Conservation (phyloP, 2,888 invertebrate species). For the Ormyrus nitidulus region DNA sequence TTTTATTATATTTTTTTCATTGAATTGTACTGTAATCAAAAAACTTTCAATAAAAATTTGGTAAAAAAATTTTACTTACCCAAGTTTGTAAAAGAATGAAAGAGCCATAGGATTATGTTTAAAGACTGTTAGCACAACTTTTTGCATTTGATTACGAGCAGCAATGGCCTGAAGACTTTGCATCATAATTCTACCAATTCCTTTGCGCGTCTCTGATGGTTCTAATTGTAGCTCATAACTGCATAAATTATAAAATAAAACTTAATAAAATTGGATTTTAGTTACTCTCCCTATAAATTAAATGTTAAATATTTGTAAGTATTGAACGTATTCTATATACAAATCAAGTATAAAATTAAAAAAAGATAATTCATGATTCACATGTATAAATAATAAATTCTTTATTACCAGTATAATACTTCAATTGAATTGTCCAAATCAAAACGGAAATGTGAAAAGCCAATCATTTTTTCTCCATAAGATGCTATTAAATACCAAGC, state of each 20-base stretch:
- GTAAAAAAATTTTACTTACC: conserved; percentile 76
- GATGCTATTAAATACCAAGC: conserved; percentile 81
- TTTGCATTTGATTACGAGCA: conserved; percentile 84
- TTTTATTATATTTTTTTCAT: no score
- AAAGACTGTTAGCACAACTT: conserved; percentile 89
- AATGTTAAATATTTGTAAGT: no score
- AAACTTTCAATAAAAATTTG: no score
- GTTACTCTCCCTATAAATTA: no score
- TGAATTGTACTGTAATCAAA: no score
- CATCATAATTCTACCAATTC: conserved; percentile 90
- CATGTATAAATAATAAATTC: neutral
- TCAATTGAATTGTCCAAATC: conserved; percentile 82
- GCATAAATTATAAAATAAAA: conserved; percentile 56
- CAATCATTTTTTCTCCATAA: conserved; percentile 77
- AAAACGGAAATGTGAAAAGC: conserved; percentile 85
- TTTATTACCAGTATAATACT: conserved; percentile 83
- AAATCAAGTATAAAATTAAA: no score
- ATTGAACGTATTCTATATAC: no score
- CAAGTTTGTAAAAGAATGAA: conserved; percentile 86
- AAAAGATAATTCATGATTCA: no score
- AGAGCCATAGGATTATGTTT: conserved; percentile 85
- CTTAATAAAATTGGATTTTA: neutral
- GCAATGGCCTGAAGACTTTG: conserved; percentile 87
- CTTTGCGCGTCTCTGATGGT: conserved; percentile 82
- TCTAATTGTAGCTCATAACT: conserved; percentile 94